These are phyloP conservation scores for Poeciliopsis prolifica DNA, from an alignment of 2,113 vertebrate species.

Conservation along the genomic window DNA sequence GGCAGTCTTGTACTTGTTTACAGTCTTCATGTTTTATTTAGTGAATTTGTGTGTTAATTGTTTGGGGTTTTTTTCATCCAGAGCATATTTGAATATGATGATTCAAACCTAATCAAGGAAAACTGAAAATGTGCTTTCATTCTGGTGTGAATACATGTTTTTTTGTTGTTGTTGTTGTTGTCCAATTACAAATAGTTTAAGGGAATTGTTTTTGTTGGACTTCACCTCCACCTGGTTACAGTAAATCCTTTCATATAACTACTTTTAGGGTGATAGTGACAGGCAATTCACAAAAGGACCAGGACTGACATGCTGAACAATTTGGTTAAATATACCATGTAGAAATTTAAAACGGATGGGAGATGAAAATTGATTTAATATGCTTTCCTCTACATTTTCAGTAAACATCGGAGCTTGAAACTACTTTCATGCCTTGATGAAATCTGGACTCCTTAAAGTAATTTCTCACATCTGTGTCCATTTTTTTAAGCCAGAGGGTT, in stretches of 20 bases:
- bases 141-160: neutral
- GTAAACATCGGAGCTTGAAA: constrained; percentile 69
- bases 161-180: neutral
- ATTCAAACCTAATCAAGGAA: neutral
- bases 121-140: neutral
- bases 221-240: constrained; percentile 2
- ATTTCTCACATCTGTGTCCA: constrained; percentile 73
- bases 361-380: constrained; percentile 74
- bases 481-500: constrained; percentile 11
- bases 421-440: constrained; percentile 67
- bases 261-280: constrained; percentile 48
- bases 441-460: constrained; percentile 68
- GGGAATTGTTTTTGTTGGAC: constrained; percentile 2
- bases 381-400: constrained; percentile 73
- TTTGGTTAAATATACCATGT: constrained; percentile 54
- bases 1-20: constrained; percentile 68
- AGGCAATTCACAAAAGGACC: constrained; percentile 30
- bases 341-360: constrained; percentile 73
- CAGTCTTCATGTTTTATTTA: constrained; percentile 50
- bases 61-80: neutral
- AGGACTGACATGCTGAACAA: constrained; percentile 53
- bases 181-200: constrained; percentile 3
- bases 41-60: neutral
- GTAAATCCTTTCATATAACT: constrained; percentile 27
- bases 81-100: neutral